Conservation (phyloP, 2,888 invertebrate species). For the Dilophus febrilis region DNA sequence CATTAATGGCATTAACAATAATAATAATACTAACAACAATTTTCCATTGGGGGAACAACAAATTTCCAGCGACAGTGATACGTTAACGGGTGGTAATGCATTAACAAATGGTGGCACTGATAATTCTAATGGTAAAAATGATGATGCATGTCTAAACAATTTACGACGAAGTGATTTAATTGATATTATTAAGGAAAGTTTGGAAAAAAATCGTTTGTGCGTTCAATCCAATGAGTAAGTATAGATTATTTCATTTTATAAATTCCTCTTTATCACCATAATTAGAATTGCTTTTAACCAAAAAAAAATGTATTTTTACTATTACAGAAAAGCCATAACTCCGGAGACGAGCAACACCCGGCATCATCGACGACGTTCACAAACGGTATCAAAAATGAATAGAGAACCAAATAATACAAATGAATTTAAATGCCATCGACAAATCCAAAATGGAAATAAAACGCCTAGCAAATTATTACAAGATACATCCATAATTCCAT, state of each 20-base stretch:
- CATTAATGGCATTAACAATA: slow-evolving; percentile 11
- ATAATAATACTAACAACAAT: not conserved
- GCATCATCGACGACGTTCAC: slow-evolving; percentile 26
- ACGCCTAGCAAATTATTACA: slow-evolving; percentile 22
- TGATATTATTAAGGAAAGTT: slow-evolving; percentile 76
- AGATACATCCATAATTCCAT: slow-evolving; percentile 30
- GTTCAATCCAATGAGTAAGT: slow-evolving; percentile 61
- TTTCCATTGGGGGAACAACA: no score
- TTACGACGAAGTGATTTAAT: slow-evolving; percentile 66
- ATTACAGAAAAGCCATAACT: slow-evolving; percentile 44
- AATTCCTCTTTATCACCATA: not conserved
- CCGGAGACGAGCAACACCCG: slow-evolving; percentile 30
- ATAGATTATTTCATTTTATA: not conserved
- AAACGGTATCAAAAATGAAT: slow-evolving; percentile 28
- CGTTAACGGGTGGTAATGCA: no score
- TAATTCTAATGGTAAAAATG: slow-evolving; percentile 14
- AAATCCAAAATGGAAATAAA: slow-evolving; percentile 10
- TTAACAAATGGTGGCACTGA: no score
- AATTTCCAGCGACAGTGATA: no score
- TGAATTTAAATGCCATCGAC: slow-evolving; percentile 12
- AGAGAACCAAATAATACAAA: slow-evolving; percentile 13
- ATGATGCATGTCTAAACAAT: slow-evolving; percentile 43
- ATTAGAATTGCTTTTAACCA: not conserved
- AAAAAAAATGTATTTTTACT: not conserved
- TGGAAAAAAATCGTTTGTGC: slow-evolving; percentile 79